These are phyloP conservation scores for Omphaloscelis lunosa DNA, from an alignment of 2,888 invertebrate genomes.

Conservation along the genomic window DNA sequence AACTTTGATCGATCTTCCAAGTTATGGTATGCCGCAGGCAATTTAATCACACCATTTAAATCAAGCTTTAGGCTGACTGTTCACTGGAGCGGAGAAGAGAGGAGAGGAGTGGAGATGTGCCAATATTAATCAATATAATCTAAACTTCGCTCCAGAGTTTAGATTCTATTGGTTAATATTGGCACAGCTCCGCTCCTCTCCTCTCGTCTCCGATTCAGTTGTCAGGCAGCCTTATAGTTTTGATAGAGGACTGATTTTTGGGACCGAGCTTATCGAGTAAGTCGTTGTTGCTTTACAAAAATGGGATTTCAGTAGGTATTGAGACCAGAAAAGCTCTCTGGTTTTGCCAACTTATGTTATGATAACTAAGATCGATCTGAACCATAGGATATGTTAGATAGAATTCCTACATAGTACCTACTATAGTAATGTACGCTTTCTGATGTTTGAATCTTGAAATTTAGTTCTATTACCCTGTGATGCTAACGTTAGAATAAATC, in stretches of 20 bases:
- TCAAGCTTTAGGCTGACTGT: background rate
- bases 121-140: too few relatives aligned
- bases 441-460: background rate
- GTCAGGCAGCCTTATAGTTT: background rate
- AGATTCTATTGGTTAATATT: too few relatives aligned
- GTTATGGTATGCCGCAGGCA: background rate
- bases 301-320: background rate
- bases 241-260: background rate
- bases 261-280: background rate
- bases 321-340: background rate
- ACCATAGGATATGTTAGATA: too few relatives aligned
- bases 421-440: background rate
- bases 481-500: background rate
- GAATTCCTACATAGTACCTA: too few relatives aligned
- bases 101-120: too few relatives aligned
- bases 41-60: background rate
- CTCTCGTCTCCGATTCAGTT: too few relatives aligned
- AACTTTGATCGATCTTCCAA: background rate
- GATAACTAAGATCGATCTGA: background rate
- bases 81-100: too few relatives aligned
- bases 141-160: too few relatives aligned
- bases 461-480: background rate
- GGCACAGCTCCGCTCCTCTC: too few relatives aligned
- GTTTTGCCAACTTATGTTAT: background rate
- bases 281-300: background rate